Evolutionary conservation across 1,140 invertebrate genomes (phyloP).

Genomic region (Dinothrombium tinctorium): DNA sequence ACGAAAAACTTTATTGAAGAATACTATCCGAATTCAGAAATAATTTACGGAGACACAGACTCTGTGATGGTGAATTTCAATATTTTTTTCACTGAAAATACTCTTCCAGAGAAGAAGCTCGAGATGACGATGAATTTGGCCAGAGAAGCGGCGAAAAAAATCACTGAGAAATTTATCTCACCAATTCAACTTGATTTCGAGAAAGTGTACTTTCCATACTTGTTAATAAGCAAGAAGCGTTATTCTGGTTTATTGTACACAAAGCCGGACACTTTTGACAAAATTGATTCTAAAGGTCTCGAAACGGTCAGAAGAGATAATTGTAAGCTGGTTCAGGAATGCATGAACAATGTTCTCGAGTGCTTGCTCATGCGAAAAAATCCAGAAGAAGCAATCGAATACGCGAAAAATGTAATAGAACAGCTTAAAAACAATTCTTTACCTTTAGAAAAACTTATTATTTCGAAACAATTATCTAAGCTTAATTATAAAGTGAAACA

Average conservation of each 20-base stretch:
- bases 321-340: conserved; percentile 36
- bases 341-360: conserved; percentile 56
- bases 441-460: conserved; percentile 49
- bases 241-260: conserved; percentile 56
- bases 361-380: conserved; percentile 25
- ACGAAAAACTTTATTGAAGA: conserved; percentile 31
- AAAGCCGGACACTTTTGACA: conserved; percentile 42
- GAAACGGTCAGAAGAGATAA: conserved; percentile 56
- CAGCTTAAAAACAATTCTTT: conserved; percentile 39
- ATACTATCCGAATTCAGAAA: conserved; percentile 57
- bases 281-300: conserved; percentile 53
- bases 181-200: conserved; percentile 84
- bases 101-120: conserved; percentile 51
- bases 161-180: conserved; percentile 78
- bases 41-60: conserved; percentile 98
- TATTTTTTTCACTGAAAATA: too few relatives aligned
- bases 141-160: conserved; percentile 61
- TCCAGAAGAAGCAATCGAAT: not conserved
- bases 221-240: conserved; percentile 97
- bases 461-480: conserved; percentile 92
- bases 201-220: conserved; percentile 76
- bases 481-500: conserved; percentile 73
- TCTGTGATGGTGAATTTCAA: conserved; percentile 98
- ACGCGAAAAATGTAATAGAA: too few relatives aligned
- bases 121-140: conserved; percentile 52